Conservation (phyloP, 92 coral and sea anemone species). For the Heliopora coerulea region DNA sequence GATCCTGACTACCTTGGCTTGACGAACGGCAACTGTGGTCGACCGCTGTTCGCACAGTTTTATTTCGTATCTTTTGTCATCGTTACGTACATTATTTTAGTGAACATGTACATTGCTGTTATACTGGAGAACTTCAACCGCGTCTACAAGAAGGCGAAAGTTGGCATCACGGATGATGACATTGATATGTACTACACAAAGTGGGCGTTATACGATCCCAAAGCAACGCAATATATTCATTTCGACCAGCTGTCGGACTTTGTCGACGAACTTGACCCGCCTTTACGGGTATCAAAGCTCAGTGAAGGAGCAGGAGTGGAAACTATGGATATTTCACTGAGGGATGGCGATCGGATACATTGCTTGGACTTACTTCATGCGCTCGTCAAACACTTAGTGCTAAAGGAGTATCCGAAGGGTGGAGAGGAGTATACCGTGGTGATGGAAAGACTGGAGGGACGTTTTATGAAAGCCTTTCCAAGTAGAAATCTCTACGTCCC, state of each 20-base stretch:
- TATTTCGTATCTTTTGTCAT: conserved; percentile 74
- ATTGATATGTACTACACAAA: conserved; percentile 81
- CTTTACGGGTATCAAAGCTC: conserved; percentile 72
- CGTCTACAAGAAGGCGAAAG: conserved; percentile 84
- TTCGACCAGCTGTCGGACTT: conserved; percentile 79
- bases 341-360: conserved; percentile 67
- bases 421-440: conserved; percentile 79
- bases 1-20: conserved; percentile 71
- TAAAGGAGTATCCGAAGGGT: conserved; percentile 39
- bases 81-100: conserved; percentile 74
- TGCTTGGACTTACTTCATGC: conserved; percentile 93
- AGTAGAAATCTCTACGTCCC: conserved; percentile 61
- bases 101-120: conserved; percentile 96
- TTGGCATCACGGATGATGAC: conserved; percentile 94
- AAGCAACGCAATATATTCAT: conserved; percentile 76
- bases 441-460: conserved; percentile 82
- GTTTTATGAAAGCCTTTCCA: conserved; percentile 83
- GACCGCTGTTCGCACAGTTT: conserved; percentile 54
- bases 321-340: conserved; percentile 78
- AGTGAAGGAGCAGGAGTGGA: conserved; percentile 88
- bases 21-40: conserved; percentile 82
- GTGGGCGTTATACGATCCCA: conserved; percentile 87
- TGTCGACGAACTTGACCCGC: conserved; percentile 77
- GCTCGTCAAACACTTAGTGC: conserved; percentile 71
- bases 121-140: conserved; percentile 90